Percentiles rank a stretch among this genome's conserved stretches.
Evolutionary conservation across 2,888 invertebrate genomes (phyloP).

Genomic region (Chirona hameri): DNA sequence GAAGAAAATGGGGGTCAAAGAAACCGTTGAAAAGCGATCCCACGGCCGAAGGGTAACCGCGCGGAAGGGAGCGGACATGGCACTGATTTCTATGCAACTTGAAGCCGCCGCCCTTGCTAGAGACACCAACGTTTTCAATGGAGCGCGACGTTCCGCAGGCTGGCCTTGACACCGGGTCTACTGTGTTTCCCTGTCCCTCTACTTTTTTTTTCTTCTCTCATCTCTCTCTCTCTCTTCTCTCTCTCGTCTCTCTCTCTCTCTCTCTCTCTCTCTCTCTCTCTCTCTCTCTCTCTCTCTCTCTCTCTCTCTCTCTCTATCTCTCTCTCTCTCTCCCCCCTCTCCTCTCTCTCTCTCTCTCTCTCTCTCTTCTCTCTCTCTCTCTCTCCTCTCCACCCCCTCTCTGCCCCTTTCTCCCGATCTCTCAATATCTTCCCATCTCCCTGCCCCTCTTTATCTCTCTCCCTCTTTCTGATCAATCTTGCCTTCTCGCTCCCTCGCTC

Average conservation of each 20-base stretch:
- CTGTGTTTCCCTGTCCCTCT: background rate
- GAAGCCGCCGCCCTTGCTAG: background rate
- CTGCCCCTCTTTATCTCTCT: background rate
- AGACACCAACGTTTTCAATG: background rate
- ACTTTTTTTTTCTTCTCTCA: constrained; percentile 27
- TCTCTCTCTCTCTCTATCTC: constrained; percentile 6
- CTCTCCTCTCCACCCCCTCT: too few species aligned
- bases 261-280: background rate
- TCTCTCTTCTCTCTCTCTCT: too few species aligned
- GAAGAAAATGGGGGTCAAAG: constrained; percentile 99
- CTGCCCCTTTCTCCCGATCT: background rate
- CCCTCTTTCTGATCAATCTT: background rate
- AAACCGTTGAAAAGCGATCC: constrained; percentile 98
- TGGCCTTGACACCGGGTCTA: background rate
- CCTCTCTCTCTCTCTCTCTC: background rate
- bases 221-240: background rate
- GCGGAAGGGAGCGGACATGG: background rate
- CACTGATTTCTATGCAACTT: background rate
- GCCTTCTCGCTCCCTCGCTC: background rate
- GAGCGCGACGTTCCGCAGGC: too few species aligned
- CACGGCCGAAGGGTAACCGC: constrained; percentile 84
- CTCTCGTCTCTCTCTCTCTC: constrained; percentile 23
- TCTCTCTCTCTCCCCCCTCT: background rate
- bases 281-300: background rate
- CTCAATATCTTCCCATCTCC: background rate